Conservation (phyloP, 2,113 vertebrate genomes). For the Mobula hypostoma region DNA sequence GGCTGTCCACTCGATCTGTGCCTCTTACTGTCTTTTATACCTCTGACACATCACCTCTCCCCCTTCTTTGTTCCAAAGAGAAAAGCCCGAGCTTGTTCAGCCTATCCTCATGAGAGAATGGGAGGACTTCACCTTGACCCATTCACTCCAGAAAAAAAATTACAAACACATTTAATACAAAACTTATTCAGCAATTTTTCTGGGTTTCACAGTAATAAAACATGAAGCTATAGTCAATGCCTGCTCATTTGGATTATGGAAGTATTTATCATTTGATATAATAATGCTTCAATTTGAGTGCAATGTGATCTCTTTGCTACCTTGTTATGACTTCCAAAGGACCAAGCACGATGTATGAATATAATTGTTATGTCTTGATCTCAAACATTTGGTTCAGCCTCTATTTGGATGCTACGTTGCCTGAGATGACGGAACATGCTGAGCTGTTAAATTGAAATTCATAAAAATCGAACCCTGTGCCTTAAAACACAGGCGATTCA, state of each 20-base stretch:
- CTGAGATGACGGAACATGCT: not conserved
- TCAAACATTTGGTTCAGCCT: not conserved
- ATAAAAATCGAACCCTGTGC: not conserved
- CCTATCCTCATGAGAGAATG: too few relatives aligned
- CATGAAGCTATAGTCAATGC: not conserved
- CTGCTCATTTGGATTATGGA: not conserved
- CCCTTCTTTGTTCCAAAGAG: too few relatives aligned
- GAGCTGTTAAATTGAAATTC: not conserved
- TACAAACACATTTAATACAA: not conserved
- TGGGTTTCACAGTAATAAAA: not conserved
- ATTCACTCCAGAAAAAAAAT: not conserved
- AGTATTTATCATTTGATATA: slow-evolving; percentile 7
- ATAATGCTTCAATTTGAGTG: not conserved
- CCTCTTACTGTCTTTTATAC: too few relatives aligned
- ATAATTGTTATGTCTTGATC: not conserved
- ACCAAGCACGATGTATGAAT: not conserved
- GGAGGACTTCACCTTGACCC: too few relatives aligned
- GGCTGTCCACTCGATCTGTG: too few relatives aligned
- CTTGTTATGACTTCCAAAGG: not conserved
- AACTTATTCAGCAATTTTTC: not conserved
- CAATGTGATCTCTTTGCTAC: not conserved
- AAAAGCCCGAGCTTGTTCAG: too few relatives aligned
- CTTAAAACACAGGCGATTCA: not conserved
- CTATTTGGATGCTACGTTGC: not conserved
- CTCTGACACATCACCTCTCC: too few relatives aligned